Evolutionary conservation across 1,140 invertebrate genomes (phyloP).

Genomic region (Lasioglossum baleicum): DNA sequence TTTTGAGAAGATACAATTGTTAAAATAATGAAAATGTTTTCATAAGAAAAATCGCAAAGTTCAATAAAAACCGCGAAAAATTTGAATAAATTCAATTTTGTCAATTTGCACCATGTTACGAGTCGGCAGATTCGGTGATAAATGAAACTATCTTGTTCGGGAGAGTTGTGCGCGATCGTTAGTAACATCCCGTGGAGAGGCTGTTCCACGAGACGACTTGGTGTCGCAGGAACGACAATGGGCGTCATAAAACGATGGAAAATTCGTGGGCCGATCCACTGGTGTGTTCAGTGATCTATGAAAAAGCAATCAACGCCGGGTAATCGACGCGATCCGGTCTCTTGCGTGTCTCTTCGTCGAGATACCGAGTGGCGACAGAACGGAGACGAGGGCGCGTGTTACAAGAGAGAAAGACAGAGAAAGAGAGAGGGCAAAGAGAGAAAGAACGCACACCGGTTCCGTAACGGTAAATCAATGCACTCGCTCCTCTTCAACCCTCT

Average conservation of each 20-base stretch:
- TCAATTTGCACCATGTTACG: no score
- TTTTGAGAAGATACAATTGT: no score
- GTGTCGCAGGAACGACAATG: no score
- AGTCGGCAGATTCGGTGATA: no score
- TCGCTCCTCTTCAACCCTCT: conserved; percentile 22
- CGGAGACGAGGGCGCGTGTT: not conserved
- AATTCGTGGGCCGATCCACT: conserved; percentile 16
- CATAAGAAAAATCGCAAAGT: no score
- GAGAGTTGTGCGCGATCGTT: no score
- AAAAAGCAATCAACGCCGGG: conserved; percentile 24
- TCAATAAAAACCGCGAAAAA: no score
- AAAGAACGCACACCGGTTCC: not conserved
- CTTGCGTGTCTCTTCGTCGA: conserved; percentile 2
- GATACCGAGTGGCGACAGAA: not conserved
- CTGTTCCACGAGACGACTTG: no score
- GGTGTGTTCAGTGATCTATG: conserved; percentile 31
- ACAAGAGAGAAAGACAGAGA: not conserved
- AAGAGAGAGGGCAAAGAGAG: not conserved
- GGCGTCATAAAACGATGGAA: not conserved
- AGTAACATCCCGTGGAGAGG: no score
- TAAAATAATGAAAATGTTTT: no score
- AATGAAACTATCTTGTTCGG: no score
- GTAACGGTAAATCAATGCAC: conserved; percentile 33
- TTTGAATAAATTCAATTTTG: no score
- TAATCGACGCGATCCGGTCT: conserved; percentile 29